Evolutionary conservation across 2,113 vertebrate genomes (phyloP), one percentile per base, ranked within the genome.

Genomic region (Xyliphius kryptos): DNA sequence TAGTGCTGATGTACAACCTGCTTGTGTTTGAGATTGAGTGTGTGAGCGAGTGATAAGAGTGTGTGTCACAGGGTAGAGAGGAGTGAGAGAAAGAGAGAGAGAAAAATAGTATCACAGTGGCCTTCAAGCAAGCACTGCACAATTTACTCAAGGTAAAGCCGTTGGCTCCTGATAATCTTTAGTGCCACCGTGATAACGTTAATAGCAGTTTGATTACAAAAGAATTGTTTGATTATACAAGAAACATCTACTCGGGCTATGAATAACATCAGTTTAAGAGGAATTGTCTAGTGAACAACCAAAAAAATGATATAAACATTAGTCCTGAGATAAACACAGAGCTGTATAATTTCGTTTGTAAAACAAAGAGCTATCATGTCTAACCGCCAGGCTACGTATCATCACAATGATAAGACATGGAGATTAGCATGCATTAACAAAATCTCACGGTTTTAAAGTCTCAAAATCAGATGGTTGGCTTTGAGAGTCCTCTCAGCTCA

Each of bases 111-210:
- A 43, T 53, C 48, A 59, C 38, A 22, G 9, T 13, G 16, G 62
- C 62, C 51, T 41, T 55, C 41, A 51, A 66, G 63, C 43, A 47
- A 70, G 60, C 49, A 65, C 36, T 15, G 36, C 51, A 69, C 20
- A 61, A 68, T 74, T 76, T 74, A 72, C 58, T 69, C 61, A 59
- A 74, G 66, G 49, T 72, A 62, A 66, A 61, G 14, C 63, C 61
- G 66, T 78, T 74, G 65, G 50, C 67, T 55, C 46, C 26, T 37
- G 11, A 21, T 67, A 64, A 75, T 69, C 68, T 75, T 61, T 60
- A 71, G 48, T 72, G 55, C 61, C 2, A 14, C 32, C 41, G 38
- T 58, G 64, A 64, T 56, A 54, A 51, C 21, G 37, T 67, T 69
- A 64, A 73, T 69, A 60, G 54, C 43, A 19, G 5, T 69, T 65